Evolutionary conservation across 1,140 invertebrate genomes (phyloP).

Genomic region (Bathynomus jamesi): DNA sequence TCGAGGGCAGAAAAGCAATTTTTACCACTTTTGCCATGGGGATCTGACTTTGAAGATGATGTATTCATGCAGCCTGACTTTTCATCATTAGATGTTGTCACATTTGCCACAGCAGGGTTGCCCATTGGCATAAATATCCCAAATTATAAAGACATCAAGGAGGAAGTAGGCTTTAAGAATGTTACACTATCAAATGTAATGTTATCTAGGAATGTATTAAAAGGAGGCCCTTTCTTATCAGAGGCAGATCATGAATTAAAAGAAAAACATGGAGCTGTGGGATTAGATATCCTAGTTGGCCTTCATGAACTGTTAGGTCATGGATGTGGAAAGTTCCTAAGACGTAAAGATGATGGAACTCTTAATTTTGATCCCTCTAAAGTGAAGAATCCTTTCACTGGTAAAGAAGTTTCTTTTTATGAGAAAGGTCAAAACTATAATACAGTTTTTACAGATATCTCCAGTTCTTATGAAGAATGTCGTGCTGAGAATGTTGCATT

Average conservation of each 20-base stretch:
- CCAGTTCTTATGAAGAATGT: constrained; percentile 89
- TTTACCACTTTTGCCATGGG: constrained; percentile 77
- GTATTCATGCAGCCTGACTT: constrained; percentile 86
- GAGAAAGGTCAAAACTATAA: constrained; percentile 88
- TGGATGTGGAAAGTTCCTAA: constrained; percentile 86
- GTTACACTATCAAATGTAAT: constrained; percentile 92
- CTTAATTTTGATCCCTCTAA: constrained; percentile 72
- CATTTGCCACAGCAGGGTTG: constrained; percentile 82
- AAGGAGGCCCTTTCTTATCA: constrained; percentile 30
- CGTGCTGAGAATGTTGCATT: constrained; percentile 89
- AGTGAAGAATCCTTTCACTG: constrained; percentile 68
- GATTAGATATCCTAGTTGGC: constrained; percentile 68
- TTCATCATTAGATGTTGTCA: constrained; percentile 89
- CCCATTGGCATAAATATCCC: constrained; percentile 95
- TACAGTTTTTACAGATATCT: constrained; percentile 76
- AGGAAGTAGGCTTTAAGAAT: constrained; percentile 93
- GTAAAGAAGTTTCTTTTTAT: no score
- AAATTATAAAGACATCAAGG: constrained; percentile 93
- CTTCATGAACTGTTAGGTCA: constrained; percentile 91
- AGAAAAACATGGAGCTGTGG: constrained; percentile 25
- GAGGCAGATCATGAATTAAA: constrained; percentile 24
- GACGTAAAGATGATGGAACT: constrained; percentile 60
- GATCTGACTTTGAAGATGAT: constrained; percentile 79
- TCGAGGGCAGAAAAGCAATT: constrained; percentile 65
- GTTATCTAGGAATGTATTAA: constrained; percentile 52